These are phyloP conservation scores for Ophion obscuratus DNA, from an alignment of 2,888 invertebrate genomes.

Conservation along the genomic window DNA sequence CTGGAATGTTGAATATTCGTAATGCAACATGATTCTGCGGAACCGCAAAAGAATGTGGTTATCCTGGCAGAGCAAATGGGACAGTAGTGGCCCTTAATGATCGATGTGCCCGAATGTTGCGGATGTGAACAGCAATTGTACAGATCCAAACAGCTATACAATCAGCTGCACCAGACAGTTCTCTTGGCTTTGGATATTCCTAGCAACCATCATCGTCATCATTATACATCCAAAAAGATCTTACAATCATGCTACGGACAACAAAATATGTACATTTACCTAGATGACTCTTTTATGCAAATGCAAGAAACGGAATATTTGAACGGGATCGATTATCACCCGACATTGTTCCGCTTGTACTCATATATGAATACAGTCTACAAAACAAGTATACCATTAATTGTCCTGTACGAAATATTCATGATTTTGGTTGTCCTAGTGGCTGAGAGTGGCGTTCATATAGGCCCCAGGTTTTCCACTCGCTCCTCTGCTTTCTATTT, in stretches of 20 bases:
- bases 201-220: not conserved
- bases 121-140: constrained; percentile 32
- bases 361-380: not conserved
- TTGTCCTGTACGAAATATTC: constrained; percentile 47
- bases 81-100: constrained; percentile 45
- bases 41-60: constrained; percentile 27
- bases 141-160: constrained; percentile 16
- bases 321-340: constrained; percentile 3
- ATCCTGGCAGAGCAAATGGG: not conserved
- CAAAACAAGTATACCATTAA: constrained; percentile 42
- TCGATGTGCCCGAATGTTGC: constrained; percentile 31
- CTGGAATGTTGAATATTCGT: not conserved
- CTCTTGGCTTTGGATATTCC: not conserved
- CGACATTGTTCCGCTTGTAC: constrained; percentile 7
- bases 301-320: not conserved
- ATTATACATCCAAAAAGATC: not conserved
- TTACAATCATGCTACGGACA: not conserved
- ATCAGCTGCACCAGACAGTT: not conserved
- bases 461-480: constrained; percentile 49
- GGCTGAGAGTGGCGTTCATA: constrained; percentile 39
- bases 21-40: not conserved
- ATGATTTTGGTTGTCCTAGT: constrained; percentile 51
- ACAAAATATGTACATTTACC: not conserved
- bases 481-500: constrained; percentile 16
- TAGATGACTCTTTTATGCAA: not conserved